Conservation (phyloP, 2,888 invertebrate species). For the Chalcis sispes region DNA sequence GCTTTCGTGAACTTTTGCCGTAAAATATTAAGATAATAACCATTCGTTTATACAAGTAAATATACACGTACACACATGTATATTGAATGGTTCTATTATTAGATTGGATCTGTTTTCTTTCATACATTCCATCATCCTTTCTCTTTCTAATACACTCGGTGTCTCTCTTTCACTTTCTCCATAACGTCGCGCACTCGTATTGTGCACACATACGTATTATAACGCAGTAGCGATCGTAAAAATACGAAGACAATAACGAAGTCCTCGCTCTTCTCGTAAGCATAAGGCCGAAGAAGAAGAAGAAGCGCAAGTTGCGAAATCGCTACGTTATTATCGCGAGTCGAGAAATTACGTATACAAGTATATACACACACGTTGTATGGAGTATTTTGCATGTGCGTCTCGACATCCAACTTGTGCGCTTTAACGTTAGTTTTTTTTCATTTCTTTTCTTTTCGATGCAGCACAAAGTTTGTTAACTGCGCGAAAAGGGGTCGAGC, state of each 20-base stretch:
- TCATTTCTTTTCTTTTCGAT: too few relatives aligned
- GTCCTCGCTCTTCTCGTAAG: not conserved
- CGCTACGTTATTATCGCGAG: slow-evolving; percentile 16
- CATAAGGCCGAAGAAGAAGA: slow-evolving; percentile 4
- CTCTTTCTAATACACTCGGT: slow-evolving; percentile 15
- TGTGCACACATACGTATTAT: not conserved
- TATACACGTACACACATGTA: not conserved
- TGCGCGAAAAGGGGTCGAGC: not conserved
- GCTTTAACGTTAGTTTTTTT: too few relatives aligned
- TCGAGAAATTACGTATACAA: not conserved
- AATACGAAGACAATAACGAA: slow-evolving; percentile 35
- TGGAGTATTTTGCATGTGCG: slow-evolving; percentile 41
- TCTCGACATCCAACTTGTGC: slow-evolving; percentile 48
- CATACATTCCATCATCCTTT: too few relatives aligned
- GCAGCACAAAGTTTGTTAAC: slow-evolving; percentile 1
- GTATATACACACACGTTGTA: not conserved
- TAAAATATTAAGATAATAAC: too few relatives aligned
- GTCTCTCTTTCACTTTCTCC: slow-evolving; percentile 39
- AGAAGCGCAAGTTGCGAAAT: slow-evolving; percentile 32
- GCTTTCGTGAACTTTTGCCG: too few relatives aligned
- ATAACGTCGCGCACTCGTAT: slow-evolving; percentile 35
- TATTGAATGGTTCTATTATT: too few relatives aligned
- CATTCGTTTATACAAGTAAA: not conserved
- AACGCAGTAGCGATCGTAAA: not conserved
- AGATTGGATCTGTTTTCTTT: too few relatives aligned